Conservation (phyloP, 2,888 invertebrate genomes). For the Zygothrica quintamaculata region DNA sequence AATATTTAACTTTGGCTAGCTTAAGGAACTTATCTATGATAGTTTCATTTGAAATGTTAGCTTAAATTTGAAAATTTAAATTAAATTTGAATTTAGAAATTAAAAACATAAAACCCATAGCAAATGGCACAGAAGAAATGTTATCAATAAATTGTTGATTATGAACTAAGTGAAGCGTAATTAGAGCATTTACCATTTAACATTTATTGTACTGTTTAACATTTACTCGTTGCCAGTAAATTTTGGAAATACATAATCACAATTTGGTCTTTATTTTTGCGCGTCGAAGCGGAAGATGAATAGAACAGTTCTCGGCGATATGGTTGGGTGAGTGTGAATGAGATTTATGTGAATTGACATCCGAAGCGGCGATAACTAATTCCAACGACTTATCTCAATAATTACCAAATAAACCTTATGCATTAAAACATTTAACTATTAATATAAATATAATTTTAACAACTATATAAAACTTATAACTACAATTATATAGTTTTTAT, state of each 20-base stretch:
- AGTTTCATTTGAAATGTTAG: background rate
- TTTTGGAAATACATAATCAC: slow-evolving; percentile 42
- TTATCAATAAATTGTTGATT: slow-evolving; percentile 71
- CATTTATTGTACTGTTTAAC: too few relatives aligned
- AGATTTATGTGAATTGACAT: slow-evolving; percentile 54
- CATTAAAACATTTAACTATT: too few relatives aligned
- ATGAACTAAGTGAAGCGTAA: slow-evolving; percentile 72
- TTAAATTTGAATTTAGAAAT: slow-evolving; percentile 17
- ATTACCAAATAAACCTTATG: background rate
- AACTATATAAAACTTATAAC: too few relatives aligned
- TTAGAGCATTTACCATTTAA: slow-evolving; percentile 41
- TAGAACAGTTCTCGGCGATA: slow-evolving; percentile 3
- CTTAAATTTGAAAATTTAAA: slow-evolving; percentile 4
- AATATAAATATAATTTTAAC: too few relatives aligned
- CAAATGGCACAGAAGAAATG: slow-evolving; percentile 56
- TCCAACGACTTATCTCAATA: slow-evolving; percentile 5
- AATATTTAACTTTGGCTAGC: background rate
- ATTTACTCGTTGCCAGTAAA: slow-evolving; percentile 25
- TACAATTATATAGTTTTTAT: too few relatives aligned
- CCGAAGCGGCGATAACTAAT: slow-evolving; percentile 24
- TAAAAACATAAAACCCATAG: slow-evolving; percentile 20
- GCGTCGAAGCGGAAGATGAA: slow-evolving; percentile 64
- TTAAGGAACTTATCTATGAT: slow-evolving; percentile 2
- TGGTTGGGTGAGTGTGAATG: slow-evolving; percentile 29
- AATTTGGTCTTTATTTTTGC: slow-evolving; percentile 60